Evolutionary conservation across 92 coral and sea anemone species (phyloP).

Genomic region (Montipora capitata): DNA sequence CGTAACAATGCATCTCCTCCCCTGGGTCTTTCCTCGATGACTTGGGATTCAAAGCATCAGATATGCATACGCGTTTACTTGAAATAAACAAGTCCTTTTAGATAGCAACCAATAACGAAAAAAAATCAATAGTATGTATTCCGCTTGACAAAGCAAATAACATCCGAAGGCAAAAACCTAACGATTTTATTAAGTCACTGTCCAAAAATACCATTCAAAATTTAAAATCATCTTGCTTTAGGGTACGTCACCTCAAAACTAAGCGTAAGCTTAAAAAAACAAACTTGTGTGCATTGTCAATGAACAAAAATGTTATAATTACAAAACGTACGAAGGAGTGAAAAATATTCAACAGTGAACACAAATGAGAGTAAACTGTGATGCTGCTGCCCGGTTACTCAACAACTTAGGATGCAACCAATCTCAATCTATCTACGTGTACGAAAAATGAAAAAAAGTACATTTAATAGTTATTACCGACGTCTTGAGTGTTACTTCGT

Average conservation of each 20-base stretch:
- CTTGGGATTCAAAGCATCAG: too few relatives aligned
- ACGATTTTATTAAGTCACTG: background rate
- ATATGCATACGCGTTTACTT: background rate
- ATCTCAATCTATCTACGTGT: background rate
- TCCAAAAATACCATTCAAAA: conserved; percentile 15
- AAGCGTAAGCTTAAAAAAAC: conserved; percentile 4
- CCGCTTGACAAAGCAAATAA: background rate
- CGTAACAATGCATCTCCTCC: too few relatives aligned
- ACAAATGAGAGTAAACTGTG: conserved; percentile 8
- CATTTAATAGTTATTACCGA: conserved; percentile 1
- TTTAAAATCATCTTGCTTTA: conserved; percentile 16
- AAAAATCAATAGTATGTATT: background rate
- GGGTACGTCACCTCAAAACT: conserved; percentile 5
- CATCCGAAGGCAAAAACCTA: background rate
- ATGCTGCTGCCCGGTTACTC: background rate
- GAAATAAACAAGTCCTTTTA: background rate
- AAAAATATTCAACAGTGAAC: conserved; percentile 1
- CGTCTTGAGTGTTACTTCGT: background rate
- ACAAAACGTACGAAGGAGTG: conserved; percentile 17
- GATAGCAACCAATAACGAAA: background rate
- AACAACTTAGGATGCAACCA: too few relatives aligned
- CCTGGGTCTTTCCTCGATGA: too few relatives aligned
- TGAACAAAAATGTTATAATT: conserved; percentile 9
- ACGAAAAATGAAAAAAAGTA: conserved; percentile 13
- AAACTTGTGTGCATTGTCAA: conserved; percentile 11